Evolutionary conservation across 2,888 invertebrate genomes (phyloP).

Genomic region (Drosophila pegasa): DNA sequence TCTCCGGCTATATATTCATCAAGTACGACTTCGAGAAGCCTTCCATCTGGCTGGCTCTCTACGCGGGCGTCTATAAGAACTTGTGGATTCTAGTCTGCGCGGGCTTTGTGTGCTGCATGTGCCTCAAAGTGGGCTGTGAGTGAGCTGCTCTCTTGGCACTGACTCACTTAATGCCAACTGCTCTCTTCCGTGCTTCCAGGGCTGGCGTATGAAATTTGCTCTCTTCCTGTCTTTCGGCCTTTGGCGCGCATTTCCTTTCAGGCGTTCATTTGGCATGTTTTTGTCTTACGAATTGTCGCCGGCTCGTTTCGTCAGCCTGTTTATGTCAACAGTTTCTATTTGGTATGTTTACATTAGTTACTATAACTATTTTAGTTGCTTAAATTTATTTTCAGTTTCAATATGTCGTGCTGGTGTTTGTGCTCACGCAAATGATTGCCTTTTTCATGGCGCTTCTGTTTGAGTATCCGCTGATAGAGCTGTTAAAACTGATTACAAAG

Average conservation of each 20-base stretch:
- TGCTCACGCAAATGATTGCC: conserved; percentile 67
- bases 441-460: conserved; percentile 69
- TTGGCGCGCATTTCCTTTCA: conserved; percentile 81
- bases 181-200: conserved; percentile 47
- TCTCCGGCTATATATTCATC: conserved; percentile 78
- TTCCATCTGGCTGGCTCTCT: conserved; percentile 83
- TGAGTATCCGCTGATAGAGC: conserved; percentile 74
- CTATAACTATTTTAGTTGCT: neutral
- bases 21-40: conserved; percentile 78
- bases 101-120: conserved; percentile 72
- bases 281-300: conserved; percentile 63
- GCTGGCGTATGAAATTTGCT: conserved; percentile 68
- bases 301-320: conserved; percentile 72
- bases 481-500: conserved; percentile 42
- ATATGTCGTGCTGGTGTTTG: conserved; percentile 53
- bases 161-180: neutral
- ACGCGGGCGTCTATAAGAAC: conserved; percentile 84
- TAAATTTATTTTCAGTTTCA: conserved; percentile 42
- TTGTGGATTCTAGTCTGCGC: conserved; percentile 83
- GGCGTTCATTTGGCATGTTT: conserved; percentile 80
- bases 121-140: conserved; percentile 82
- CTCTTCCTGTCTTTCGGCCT: conserved; percentile 67
- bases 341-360: conserved; percentile 65
- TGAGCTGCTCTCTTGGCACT: conserved; percentile 2
- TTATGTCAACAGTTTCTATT: conserved; percentile 63